phyloP scores from a whole-genome alignment of 2,888 invertebrate species.

The Caenorhabditis sp. region DNA sequence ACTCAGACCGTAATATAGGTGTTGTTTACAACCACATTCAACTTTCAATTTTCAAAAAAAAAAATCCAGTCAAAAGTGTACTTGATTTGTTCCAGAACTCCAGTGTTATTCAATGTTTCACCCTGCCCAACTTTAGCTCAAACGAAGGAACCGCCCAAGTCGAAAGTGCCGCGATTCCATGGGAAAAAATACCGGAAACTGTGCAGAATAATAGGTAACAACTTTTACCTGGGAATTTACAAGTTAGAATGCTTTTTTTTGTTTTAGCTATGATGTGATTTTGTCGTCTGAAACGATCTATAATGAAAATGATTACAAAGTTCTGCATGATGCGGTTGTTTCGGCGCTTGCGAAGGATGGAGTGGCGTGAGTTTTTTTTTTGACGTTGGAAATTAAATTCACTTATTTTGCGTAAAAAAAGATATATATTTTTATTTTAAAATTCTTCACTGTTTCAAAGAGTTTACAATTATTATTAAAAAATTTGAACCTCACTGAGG shows the following conservation, averaged over 20 bases:
- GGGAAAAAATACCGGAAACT: constrained; percentile 29
- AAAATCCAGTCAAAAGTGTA: no score
- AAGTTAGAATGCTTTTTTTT: not conserved
- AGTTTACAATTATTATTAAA: no score
- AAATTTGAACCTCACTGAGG: no score
- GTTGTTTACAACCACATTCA: no score
- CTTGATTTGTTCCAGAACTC: constrained; percentile 64
- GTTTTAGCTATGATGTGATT: constrained; percentile 81
- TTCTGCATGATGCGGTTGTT: constrained; percentile 78
- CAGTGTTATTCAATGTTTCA: constrained; percentile 59
- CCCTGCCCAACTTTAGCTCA: constrained; percentile 48
- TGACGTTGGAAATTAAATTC: no score
- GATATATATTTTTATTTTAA: no score
- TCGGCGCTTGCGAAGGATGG: constrained; percentile 77
- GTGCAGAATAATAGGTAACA: constrained; percentile 7
- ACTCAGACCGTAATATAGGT: no score
- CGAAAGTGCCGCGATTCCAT: constrained; percentile 31
- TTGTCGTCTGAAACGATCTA: constrained; percentile 90
- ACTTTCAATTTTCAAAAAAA: not conserved
- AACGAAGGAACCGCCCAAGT: constrained; percentile 43
- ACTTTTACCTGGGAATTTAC: not conserved
- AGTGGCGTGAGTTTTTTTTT: constrained; percentile 72
- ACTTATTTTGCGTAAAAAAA: no score
- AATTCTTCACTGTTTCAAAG: no score
- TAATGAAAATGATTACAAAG: constrained; percentile 82